Percentiles rank a stretch among this genome's conserved stretches.
Conservation (phyloP, 2,113 vertebrate genomes). For the Notothenia coriiceps region DNA sequence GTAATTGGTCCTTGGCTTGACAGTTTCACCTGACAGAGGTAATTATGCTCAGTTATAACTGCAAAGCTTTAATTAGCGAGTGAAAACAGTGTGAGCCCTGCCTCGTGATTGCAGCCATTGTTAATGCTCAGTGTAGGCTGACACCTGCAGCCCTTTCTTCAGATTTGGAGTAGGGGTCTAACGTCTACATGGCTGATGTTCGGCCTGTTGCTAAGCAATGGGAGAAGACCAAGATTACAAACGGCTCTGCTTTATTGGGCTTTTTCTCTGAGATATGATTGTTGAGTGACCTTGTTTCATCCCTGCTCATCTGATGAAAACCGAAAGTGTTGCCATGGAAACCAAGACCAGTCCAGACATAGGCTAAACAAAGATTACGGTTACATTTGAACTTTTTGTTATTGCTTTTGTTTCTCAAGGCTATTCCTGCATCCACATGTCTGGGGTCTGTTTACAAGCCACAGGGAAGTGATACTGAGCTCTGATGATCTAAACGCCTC, state of each 20-base stretch:
- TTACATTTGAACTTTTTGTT: neutral
- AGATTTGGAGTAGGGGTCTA: conserved; percentile 45
- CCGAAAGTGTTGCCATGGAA: conserved; percentile 64
- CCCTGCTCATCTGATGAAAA: conserved; percentile 40
- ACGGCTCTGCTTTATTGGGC: conserved; percentile 46
- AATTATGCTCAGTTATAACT: conserved; percentile 54
- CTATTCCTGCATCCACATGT: conserved; percentile 3
- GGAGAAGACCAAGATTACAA: conserved; percentile 55
- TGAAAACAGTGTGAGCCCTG: conserved; percentile 56
- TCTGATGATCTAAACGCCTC: conserved; percentile 46
- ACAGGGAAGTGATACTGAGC: conserved; percentile 40
- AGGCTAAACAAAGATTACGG: conserved; percentile 45
- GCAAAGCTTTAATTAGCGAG: conserved; percentile 49
- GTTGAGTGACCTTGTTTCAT: conserved; percentile 60
- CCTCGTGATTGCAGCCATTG: conserved; percentile 59
- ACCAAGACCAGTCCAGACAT: conserved; percentile 53
- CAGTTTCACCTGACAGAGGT: conserved; percentile 46
- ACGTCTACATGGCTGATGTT: conserved; percentile 40
- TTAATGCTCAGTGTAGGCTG: conserved; percentile 34
- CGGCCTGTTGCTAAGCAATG: conserved; percentile 74
- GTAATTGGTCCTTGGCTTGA: conserved; percentile 15
- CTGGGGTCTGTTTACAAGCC: neutral
- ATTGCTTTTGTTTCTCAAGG: neutral
- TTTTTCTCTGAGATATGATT: conserved; percentile 46
- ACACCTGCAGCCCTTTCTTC: conserved; percentile 51